These are phyloP conservation scores for Scaptomyza cyrtandrae DNA, from an alignment of 2,888 invertebrate species.

Conservation along the genomic window DNA sequence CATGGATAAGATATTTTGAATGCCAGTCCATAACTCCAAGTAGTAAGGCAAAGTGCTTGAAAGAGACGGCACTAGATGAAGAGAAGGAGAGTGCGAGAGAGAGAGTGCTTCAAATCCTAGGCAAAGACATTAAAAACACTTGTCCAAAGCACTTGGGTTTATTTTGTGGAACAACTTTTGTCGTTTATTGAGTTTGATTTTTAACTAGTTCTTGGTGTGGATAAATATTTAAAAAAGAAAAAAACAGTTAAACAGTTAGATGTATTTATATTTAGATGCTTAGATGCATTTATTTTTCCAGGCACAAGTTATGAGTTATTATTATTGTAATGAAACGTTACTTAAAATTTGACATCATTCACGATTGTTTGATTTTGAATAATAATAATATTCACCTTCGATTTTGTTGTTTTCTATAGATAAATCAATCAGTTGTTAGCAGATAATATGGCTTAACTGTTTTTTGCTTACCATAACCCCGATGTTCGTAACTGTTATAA, in stretches of 20 bases:
- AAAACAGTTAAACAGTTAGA: neutral
- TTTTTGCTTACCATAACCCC: neutral
- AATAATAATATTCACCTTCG: neutral
- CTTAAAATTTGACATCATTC: neutral
- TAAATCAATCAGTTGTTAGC: neutral
- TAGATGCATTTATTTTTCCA: neutral
- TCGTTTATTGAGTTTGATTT: constrained; percentile 2
- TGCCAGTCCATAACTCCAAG: constrained; percentile 45
- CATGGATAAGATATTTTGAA: constrained; percentile 31
- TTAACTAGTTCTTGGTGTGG: neutral
- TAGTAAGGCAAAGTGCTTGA: neutral
- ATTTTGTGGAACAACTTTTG: constrained; percentile 1
- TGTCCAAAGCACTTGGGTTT: constrained; percentile 20
- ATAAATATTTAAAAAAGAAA: neutral
- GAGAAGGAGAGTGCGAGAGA: neutral
- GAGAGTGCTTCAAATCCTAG: neutral
- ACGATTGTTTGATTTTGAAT: neutral
- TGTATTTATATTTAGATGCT: neutral
- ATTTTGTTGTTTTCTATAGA: neutral
- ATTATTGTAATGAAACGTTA: neutral
- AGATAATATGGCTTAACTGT: neutral
- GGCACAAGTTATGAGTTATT: too few relatives aligned
- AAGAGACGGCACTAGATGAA: neutral
- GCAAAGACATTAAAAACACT: constrained; percentile 13
- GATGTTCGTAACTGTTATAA: neutral